phyloP scores from a whole-genome alignment of 2,113 vertebrate species.

The Okapia johnstoni region DNA sequence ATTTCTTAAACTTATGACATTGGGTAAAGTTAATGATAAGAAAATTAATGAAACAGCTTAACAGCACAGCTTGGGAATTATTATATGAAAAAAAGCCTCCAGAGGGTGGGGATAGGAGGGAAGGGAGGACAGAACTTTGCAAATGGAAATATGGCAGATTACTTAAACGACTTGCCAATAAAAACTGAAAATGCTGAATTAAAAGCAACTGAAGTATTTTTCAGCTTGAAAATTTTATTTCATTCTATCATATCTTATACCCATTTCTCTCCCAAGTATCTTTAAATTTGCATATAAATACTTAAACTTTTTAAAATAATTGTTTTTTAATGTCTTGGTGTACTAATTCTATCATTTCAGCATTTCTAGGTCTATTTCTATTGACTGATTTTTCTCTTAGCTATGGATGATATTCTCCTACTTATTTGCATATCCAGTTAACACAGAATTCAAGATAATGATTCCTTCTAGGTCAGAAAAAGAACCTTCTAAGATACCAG shows the following conservation, averaged over 20 bases:
- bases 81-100: neutral
- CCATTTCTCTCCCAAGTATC: neutral
- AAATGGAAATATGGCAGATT: neutral
- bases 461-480: neutral
- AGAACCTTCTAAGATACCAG: neutral
- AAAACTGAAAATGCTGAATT: neutral
- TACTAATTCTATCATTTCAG: neutral
- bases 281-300: neutral
- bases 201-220: neutral
- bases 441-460: neutral
- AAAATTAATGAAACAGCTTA: neutral
- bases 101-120: neutral
- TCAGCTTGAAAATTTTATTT: neutral
- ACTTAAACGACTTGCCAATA: neutral
- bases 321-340: neutral
- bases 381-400: neutral
- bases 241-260: neutral
- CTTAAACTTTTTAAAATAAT: neutral
- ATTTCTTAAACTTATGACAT: neutral
- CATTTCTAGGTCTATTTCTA: neutral
- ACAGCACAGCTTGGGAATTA: neutral
- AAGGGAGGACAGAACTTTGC: neutral
- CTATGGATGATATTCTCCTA: neutral
- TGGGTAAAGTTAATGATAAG: neutral
- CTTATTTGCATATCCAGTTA: neutral